A percentile compares a stretch with the other conserved stretches of the same genome.
Evolutionary conservation across 2,113 vertebrate species (phyloP).

Genomic region (Aramus guarauna): DNA sequence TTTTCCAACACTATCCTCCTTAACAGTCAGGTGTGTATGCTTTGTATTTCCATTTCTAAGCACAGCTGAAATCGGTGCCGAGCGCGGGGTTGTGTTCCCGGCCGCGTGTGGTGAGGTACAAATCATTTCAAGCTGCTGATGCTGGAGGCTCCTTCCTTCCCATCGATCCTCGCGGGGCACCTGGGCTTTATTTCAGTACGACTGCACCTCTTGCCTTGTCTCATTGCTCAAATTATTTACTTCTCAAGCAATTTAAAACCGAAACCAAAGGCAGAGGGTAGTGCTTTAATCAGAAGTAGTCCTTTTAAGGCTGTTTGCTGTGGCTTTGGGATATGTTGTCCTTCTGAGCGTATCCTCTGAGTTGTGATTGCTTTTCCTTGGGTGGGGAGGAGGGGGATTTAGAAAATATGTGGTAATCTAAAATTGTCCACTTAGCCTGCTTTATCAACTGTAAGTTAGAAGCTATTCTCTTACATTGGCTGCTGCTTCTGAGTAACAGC

Average conservation of each 20-base stretch:
- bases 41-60: conserved; percentile 4
- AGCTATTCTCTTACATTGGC: conserved; percentile 33
- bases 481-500: conserved; percentile 32
- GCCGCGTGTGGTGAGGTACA: neutral
- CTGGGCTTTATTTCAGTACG: neutral
- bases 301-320: neutral
- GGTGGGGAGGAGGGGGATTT: neutral
- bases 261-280: neutral
- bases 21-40: neutral
- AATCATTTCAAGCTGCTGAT: neutral
- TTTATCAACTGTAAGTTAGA: conserved; percentile 49
- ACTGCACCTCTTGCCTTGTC: neutral
- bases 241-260: neutral
- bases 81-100: neutral
- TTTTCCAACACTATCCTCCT: neutral
- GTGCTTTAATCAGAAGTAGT: neutral
- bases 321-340: neutral
- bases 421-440: conserved; percentile 27
- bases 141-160: neutral
- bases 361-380: conserved; percentile 18
- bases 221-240: neutral
- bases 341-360: neutral
- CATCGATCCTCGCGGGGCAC: neutral
- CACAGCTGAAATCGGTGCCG: neutral
- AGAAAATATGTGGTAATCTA: conserved; percentile 30